Evolutionary conservation across 2,113 vertebrate genomes (phyloP).

Genomic region (Dicentrarchus labrax): DNA sequence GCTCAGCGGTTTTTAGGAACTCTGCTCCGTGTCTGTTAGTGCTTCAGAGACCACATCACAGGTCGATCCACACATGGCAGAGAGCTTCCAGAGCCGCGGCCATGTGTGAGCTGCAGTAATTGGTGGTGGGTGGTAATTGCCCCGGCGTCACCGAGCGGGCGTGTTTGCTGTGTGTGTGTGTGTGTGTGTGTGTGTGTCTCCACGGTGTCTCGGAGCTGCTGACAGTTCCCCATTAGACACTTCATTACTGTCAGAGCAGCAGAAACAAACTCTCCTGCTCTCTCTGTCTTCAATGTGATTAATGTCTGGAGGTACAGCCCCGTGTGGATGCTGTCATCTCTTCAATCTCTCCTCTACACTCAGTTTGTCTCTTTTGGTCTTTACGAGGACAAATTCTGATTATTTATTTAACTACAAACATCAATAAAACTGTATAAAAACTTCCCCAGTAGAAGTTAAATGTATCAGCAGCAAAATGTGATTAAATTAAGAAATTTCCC

Average conservation of each 20-base stretch:
- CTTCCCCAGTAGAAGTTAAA: not conserved
- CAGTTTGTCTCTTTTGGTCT: not conserved
- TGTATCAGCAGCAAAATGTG: too few species aligned
- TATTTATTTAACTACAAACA: too few species aligned
- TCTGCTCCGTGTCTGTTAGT: constrained; percentile 61
- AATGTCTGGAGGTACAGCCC: not conserved
- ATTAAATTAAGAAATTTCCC: too few species aligned
- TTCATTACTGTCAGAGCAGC: constrained; percentile 66
- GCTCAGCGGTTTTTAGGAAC: constrained; percentile 47
- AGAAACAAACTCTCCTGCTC: constrained; percentile 44
- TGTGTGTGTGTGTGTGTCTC: constrained; percentile 68
- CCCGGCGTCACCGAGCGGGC: constrained; percentile 49
- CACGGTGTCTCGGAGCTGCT: constrained; percentile 68
- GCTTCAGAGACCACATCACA: constrained; percentile 73
- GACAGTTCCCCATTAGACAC: constrained; percentile 70
- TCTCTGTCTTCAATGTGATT: not conserved
- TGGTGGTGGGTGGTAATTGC: constrained; percentile 68
- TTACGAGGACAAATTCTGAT: not conserved
- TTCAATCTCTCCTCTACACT: too few species aligned
- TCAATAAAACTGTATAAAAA: not conserved
- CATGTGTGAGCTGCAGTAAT: constrained; percentile 69
- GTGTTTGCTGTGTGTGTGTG: constrained; percentile 50
- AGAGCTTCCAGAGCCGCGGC: constrained; percentile 49
- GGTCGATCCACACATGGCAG: constrained; percentile 65
- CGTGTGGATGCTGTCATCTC: not conserved